Evolutionary conservation across 2,888 invertebrate species (phyloP).

Genomic region (Drosophila kanekoi): DNA sequence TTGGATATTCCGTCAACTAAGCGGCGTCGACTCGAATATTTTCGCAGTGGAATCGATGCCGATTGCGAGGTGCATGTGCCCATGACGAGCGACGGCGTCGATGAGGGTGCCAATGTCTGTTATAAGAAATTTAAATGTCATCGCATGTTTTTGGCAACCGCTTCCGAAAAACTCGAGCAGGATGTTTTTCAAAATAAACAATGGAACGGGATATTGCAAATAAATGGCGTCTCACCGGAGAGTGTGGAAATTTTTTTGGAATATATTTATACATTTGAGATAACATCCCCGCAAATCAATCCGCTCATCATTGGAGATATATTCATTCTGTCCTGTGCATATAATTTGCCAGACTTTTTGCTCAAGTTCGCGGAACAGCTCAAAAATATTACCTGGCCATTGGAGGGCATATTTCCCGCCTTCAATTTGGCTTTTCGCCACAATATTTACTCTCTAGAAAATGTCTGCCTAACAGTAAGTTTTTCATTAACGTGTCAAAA

Average conservation of each 20-base stretch:
- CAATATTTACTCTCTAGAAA: slow-evolving; percentile 52
- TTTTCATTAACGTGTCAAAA: too few relatives aligned
- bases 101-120: slow-evolving; percentile 31
- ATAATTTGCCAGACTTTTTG: slow-evolving; percentile 56
- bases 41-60: slow-evolving; percentile 41
- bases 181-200: slow-evolving; percentile 54
- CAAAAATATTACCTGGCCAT: slow-evolving; percentile 38
- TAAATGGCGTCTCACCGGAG: slow-evolving; percentile 57
- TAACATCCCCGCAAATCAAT: slow-evolving; percentile 18
- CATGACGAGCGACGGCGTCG: not conserved
- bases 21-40: slow-evolving; percentile 45
- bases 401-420: slow-evolving; percentile 51
- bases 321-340: slow-evolving; percentile 52
- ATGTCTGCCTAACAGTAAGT: slow-evolving; percentile 45
- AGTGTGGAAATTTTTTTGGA: slow-evolving; percentile 63
- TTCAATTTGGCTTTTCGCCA: slow-evolving; percentile 59
- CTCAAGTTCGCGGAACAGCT: slow-evolving; percentile 27
- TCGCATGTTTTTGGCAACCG: slow-evolving; percentile 60
- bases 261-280: slow-evolving; percentile 63
- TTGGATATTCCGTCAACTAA: slow-evolving; percentile 2
- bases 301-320: slow-evolving; percentile 40
- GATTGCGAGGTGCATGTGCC: slow-evolving; percentile 62
- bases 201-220: slow-evolving; percentile 63
- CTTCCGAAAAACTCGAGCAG: slow-evolving; percentile 56
- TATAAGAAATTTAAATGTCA: slow-evolving; percentile 60